Evolutionary conservation across 2,113 vertebrate genomes (phyloP), one percentile per base, ranked within the genome.

Genomic region (Galemys pyrenaicus): DNA sequence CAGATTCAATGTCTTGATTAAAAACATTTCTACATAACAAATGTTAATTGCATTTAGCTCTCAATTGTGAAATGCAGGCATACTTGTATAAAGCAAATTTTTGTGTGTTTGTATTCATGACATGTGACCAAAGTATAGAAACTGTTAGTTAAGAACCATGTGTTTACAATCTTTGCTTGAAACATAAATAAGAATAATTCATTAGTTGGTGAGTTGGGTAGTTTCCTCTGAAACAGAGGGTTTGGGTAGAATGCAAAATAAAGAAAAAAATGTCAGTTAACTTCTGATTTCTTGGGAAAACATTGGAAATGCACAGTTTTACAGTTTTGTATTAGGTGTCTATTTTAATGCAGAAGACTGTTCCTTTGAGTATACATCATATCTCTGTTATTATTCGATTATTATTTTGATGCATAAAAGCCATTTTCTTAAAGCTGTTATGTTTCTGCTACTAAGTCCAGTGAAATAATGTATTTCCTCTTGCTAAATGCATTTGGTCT

Each of bases 11-110:
- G 24, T 41, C 41, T 92, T 56, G n/a, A 56, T 70, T 71, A 65
- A 28, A 62, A 44, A 39, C 62, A 82, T 87, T 93, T 94, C 35
- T 70, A 79, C 51, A 41, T 93, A n/a, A 86, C 73, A 94, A 94
- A 71, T 86, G 1, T 73, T 87, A 15, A 73, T 65, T 3, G 49
- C 54, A 32, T 89, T 92, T 94, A 80, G 10, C 44, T 94, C 9
- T 2, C 32, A 79, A 71, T 32, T 85, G 58, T 70, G n/a, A 93
- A 89, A 82, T 60, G 6, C 35, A 89, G 81, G 56, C 17, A 54
- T 75, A 75, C 30, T 44, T 92, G 39, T 71, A 60, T 58, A 74
- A 75, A 62, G 68, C 58, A 89, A 78, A 30, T 68, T 35, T 46
- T 30, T 71, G 17, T 80, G 13, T 74, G 22, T 93, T 94, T 92